A percentile compares a stretch with the other conserved stretches of the same genome.
Conservation (phyloP, 2,113 vertebrate genomes). For the Rostratula benghalensis region DNA sequence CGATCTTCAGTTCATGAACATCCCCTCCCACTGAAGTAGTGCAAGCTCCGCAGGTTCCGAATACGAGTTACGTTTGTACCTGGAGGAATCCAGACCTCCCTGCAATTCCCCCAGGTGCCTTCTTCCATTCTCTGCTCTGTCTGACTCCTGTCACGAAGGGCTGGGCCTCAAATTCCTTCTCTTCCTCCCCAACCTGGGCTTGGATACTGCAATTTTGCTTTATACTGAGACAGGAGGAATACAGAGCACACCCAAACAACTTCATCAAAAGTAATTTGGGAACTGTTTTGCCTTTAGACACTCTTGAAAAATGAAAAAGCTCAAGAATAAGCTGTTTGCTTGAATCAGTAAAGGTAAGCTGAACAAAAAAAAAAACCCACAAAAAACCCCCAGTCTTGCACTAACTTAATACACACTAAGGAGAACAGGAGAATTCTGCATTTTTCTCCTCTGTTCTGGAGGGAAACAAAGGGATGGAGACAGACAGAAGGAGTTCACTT, state of each 20-base stretch:
- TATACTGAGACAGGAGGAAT: not conserved
- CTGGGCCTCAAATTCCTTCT: not conserved
- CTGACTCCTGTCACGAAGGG: not conserved
- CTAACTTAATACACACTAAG: not conserved
- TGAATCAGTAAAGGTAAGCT: not conserved
- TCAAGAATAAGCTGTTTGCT: not conserved
- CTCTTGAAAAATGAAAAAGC: not conserved
- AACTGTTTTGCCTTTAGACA: not conserved
- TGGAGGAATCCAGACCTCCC: not conserved
- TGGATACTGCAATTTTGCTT: not conserved
- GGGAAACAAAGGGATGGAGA: not conserved
- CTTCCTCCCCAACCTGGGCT: not conserved
- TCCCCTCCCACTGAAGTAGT: not conserved
- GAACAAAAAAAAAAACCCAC: no score
- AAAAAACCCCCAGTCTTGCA: not conserved
- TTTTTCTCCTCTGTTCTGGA: not conserved
- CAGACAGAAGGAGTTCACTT: not conserved
- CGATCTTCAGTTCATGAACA: not conserved
- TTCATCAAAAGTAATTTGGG: not conserved
- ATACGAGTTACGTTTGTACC: not conserved
- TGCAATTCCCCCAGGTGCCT: not conserved
- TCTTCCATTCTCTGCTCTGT: not conserved
- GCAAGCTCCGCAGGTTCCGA: not conserved
- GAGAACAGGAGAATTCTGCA: not conserved
- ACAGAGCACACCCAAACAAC: not conserved